Evolutionary conservation across 2,888 invertebrate species (phyloP).

Genomic region (Synergus umbraculus): DNA sequence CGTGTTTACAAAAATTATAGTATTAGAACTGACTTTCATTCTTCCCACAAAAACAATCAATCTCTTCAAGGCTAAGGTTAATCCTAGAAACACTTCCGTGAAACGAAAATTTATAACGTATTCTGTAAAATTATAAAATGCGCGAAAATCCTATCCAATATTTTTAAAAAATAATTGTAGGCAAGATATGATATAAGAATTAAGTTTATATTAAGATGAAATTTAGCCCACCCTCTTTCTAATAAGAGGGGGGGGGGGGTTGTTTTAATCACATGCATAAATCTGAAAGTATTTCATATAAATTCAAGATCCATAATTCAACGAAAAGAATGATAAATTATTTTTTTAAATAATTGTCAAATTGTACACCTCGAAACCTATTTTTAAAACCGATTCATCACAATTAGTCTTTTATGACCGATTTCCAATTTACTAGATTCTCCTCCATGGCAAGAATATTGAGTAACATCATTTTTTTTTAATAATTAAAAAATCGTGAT

Average conservation of each 20-base stretch:
- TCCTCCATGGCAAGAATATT: not conserved
- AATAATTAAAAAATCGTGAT: not conserved
- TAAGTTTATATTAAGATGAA: not conserved
- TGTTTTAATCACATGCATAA: not conserved
- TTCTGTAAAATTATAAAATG: not conserved
- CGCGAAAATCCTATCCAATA: no score
- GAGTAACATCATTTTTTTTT: not conserved
- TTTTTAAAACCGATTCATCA: not conserved
- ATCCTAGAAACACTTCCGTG: not conserved
- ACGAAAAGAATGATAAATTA: not conserved
- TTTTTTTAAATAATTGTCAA: no score
- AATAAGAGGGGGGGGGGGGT: no score
- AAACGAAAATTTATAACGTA: not conserved
- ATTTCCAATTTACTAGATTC: no score
- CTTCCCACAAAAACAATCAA: not conserved
- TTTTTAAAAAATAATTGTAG: not conserved
- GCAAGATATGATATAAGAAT: not conserved
- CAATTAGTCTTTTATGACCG: no score
- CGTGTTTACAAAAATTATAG: conserved; percentile 11
- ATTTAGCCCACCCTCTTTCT: no score
- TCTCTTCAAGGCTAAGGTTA: not conserved
- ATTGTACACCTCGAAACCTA: not conserved
- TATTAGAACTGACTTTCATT: not conserved
- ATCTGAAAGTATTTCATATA: not conserved
- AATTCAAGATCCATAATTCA: not conserved